Evolutionary conservation across 2,113 vertebrate species (phyloP).

Genomic region (Centropristis striata): DNA sequence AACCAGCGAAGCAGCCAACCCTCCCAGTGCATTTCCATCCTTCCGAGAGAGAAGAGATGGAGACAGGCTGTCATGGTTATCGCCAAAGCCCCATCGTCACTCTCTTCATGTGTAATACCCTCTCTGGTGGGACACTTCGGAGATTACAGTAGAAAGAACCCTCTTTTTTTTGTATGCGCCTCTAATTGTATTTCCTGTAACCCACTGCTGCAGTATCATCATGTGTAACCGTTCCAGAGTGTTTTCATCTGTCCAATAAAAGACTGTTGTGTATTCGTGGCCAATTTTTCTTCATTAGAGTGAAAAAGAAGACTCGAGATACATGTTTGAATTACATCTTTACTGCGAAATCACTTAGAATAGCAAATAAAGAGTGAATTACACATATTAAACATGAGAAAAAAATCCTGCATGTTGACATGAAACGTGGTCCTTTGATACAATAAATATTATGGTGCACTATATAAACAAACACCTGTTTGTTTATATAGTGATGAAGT

Average conservation of each 20-base stretch:
- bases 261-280: slow-evolving; percentile 35
- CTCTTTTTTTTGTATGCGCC: slow-evolving; percentile 46
- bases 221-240: slow-evolving; percentile 56
- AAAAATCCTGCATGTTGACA: neutral
- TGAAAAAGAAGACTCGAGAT: neutral
- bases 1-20: slow-evolving; percentile 53
- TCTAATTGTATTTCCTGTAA: slow-evolving; percentile 71
- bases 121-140: slow-evolving; percentile 62
- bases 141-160: slow-evolving; percentile 72
- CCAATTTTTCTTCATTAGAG: neutral
- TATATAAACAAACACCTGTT: neutral
- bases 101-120: slow-evolving; percentile 70
- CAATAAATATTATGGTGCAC: slow-evolving; percentile 48
- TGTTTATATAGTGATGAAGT: neutral
- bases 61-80: slow-evolving; percentile 71
- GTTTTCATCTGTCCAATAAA: slow-evolving; percentile 72
- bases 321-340: neutral
- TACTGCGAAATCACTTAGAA: slow-evolving; percentile 9
- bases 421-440: slow-evolving; percentile 45
- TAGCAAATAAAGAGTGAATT: slow-evolving; percentile 18
- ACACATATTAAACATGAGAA: neutral
- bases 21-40: slow-evolving; percentile 46
- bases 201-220: slow-evolving; percentile 65
- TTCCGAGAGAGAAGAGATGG: slow-evolving; percentile 54
- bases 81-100: slow-evolving; percentile 69